phyloP scores from a whole-genome alignment of 2,797 vertebrate species.

The Diplodus sargus region DNA sequence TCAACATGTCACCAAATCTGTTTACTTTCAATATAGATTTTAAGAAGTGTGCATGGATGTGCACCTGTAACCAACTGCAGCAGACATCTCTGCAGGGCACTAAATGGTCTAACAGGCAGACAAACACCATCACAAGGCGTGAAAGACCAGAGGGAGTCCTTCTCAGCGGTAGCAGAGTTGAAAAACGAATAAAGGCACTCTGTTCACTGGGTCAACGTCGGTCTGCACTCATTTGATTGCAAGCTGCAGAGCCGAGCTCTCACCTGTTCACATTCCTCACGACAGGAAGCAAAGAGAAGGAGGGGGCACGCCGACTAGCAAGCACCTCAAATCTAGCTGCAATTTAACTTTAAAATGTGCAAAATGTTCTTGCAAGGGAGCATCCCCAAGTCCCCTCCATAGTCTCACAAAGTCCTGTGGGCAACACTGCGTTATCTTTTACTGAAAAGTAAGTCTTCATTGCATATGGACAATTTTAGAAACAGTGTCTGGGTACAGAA shows the following conservation, averaged over 20 bases:
- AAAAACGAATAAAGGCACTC: conserved; percentile 46
- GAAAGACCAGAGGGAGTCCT: conserved; percentile 32
- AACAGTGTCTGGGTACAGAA: neutral
- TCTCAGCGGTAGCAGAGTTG: conserved; percentile 15
- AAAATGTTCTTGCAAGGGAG: too few relatives aligned
- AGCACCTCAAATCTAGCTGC: neutral
- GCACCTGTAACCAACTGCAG: neutral
- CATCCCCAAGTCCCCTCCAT: too few relatives aligned
- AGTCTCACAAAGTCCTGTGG: too few relatives aligned
- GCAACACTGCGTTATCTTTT: too few relatives aligned
- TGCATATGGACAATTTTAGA: neutral
- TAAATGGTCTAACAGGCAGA: conserved; percentile 21
- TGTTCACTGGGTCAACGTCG: conserved; percentile 53
- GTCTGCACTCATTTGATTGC: conserved; percentile 30
- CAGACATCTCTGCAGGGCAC: neutral
- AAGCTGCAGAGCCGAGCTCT: conserved; percentile 24
- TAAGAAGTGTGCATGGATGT: neutral
- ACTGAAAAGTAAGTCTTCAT: neutral
- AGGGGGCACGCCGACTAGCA: neutral
- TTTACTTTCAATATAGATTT: neutral
- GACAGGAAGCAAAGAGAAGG: neutral
- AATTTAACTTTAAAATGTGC: neutral
- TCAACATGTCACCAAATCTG: neutral
- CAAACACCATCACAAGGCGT: neutral
- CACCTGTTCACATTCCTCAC: conserved; percentile 49